These are phyloP conservation scores for Lethocerus indicus DNA, from an alignment of 1,140 invertebrate genomes.

Conservation along the genomic window DNA sequence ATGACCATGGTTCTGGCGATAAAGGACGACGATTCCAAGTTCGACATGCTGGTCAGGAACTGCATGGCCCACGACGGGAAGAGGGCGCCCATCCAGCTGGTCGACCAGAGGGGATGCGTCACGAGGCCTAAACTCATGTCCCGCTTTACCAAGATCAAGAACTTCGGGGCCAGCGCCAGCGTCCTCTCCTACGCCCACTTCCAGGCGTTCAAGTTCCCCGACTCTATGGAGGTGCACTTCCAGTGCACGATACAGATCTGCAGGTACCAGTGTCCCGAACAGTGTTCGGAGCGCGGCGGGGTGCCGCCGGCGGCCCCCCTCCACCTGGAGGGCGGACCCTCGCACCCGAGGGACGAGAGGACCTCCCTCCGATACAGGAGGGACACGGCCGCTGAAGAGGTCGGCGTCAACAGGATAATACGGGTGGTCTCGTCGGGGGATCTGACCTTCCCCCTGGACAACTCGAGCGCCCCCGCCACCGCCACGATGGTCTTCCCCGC, in stretches of 20 bases:
- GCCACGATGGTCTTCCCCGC: slow-evolving; percentile 59
- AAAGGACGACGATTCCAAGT: slow-evolving; percentile 89
- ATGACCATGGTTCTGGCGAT: slow-evolving; percentile 93
- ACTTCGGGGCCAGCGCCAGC: slow-evolving; percentile 83
- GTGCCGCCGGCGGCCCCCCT: too few relatives aligned
- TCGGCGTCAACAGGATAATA: slow-evolving; percentile 75
- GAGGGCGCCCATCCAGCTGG: slow-evolving; percentile 76
- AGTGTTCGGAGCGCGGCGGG: slow-evolving; percentile 64
- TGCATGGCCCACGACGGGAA: slow-evolving; percentile 90
- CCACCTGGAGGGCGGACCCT: too few relatives aligned
- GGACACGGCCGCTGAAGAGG: slow-evolving; percentile 61
- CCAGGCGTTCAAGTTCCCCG: slow-evolving; percentile 87
- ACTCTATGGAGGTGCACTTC: slow-evolving; percentile 95
- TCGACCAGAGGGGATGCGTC: slow-evolving; percentile 82
- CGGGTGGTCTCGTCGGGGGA: slow-evolving; percentile 87
- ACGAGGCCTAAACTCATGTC: slow-evolving; percentile 83
- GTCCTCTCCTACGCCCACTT: slow-evolving; percentile 91
- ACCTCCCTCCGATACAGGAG: slow-evolving; percentile 25
- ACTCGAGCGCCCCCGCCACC: slow-evolving; percentile 40
- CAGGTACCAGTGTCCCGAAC: slow-evolving; percentile 80
- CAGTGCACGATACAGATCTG: slow-evolving; percentile 93
- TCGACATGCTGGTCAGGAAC: slow-evolving; percentile 86
- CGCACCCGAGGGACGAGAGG: slow-evolving; percentile 55
- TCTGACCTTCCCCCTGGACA: slow-evolving; percentile 75
- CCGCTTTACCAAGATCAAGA: slow-evolving; percentile 90